Percentiles rank a stretch among this genome's conserved stretches.
Evolutionary conservation across 2,888 invertebrate genomes (phyloP).

Genomic region (Drosophila kokeensis): DNA sequence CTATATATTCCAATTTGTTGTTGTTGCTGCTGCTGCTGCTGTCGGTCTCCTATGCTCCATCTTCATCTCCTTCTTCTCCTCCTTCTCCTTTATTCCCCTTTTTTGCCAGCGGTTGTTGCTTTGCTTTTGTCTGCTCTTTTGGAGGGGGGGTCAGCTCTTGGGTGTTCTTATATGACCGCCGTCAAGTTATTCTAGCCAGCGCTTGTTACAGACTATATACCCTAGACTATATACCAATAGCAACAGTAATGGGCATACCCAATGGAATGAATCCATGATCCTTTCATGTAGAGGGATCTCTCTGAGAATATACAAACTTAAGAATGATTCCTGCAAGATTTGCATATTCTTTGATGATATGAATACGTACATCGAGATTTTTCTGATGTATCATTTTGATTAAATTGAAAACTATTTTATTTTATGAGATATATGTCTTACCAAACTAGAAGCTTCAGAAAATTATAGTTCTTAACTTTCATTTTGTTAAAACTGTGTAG

Average conservation of each 20-base stretch:
- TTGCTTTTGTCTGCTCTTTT: constrained; percentile 72
- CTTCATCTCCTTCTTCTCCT: constrained; percentile 3
- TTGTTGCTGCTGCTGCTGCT: constrained; percentile 55
- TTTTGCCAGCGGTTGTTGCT: constrained; percentile 75
- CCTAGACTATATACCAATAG: no score
- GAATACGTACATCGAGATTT: neutral
- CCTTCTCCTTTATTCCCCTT: constrained; percentile 52
- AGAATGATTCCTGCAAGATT: no score
- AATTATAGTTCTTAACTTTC: neutral
- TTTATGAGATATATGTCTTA: no score
- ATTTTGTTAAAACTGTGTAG: neutral
- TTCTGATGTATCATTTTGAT: no score
- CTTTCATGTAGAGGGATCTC: neutral
- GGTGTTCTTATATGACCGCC: constrained; percentile 79
- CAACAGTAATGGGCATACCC: neutral
- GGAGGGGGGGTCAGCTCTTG: constrained; percentile 43
- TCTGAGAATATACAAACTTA: neutral
- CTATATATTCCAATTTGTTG: constrained; percentile 80
- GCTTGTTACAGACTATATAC: constrained; percentile 43
- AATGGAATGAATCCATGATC: neutral
- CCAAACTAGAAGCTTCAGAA: neutral
- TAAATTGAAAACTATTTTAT: no score
- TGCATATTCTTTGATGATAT: neutral
- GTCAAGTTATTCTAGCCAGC: constrained; percentile 57
- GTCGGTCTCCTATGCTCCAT: constrained; percentile 24